Evolutionary conservation across 2,113 vertebrate species (phyloP), one percentile per base, ranked within the genome.

Genomic region (Euleptes europaea): DNA sequence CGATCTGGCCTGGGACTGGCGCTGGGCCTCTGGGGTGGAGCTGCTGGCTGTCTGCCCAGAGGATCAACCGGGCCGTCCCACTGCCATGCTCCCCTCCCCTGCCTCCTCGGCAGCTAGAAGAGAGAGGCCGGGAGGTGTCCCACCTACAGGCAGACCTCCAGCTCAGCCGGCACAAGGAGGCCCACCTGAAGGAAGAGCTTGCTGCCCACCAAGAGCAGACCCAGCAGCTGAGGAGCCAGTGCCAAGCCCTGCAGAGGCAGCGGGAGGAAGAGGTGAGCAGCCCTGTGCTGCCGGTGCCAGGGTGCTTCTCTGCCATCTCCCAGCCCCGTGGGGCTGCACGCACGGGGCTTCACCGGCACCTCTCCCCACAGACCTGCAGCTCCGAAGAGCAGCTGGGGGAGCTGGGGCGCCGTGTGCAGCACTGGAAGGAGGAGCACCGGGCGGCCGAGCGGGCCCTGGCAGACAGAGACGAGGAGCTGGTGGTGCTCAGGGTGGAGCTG

Each of bases 401-500:
- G 65, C 93, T 96, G 84, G 92, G 86, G 76, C 89, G 63, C 83
- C 94, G 89, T 90, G 94, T 94, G 88, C 87, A 90, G 5, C 91
- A 85, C 84, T 96, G 95, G 92, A 95, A 96, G 92, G 91, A 90
- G 78, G 92, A 95, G 84, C 91, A 96, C 26, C 92, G 95, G 69
- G 74, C 94, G 5, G 93, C 93, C 28, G 57, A 93, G 81, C 90
- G 10, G 88, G 92, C 92, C 70, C 93, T 97, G 91, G 93, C 94
- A 3, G 35, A 63, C 10, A 93, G 77, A 71, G 96, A 97, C 12
- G 88, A 96, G 7, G 96, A 97, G 83, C 86, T 96, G 83, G 89
- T 93, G 81, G 91, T 94, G 3, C 93, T 96, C 88, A 97, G 96
- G 88, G 94, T 95, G 82, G 96, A 97, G 82, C 90, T 97, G 90